Conservation (phyloP, 1,140 invertebrate species). For the Thaumetopoea pityocampa region DNA sequence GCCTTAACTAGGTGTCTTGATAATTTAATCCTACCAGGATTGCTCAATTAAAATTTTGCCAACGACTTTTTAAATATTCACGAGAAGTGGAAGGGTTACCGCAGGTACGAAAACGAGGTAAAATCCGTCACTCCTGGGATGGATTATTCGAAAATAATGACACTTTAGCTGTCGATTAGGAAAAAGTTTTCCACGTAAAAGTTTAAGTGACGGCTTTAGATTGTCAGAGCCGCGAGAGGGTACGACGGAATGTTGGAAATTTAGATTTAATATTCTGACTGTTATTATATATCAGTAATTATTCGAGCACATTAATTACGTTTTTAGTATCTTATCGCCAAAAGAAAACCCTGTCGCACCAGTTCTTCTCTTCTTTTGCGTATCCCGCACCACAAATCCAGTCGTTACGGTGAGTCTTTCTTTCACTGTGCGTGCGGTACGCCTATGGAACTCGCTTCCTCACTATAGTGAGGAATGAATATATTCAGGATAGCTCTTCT, state of each 20-base stretch:
- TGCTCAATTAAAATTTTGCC: slow-evolving; percentile 72
- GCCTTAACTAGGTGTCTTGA: slow-evolving; percentile 73
- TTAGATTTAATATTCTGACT: neutral
- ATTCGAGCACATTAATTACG: too few relatives aligned
- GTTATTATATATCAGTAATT: too few relatives aligned
- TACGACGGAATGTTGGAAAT: neutral
- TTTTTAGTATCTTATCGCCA: too few relatives aligned
- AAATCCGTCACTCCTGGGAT: slow-evolving; percentile 59
- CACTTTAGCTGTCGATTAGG: slow-evolving; percentile 67
- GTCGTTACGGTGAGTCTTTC: too few relatives aligned
- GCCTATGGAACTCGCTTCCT: too few relatives aligned
- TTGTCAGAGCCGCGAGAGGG: slow-evolving; percentile 10
- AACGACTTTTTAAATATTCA: slow-evolving; percentile 76
- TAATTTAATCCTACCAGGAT: slow-evolving; percentile 73
- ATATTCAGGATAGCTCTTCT: too few relatives aligned
- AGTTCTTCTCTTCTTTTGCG: too few relatives aligned
- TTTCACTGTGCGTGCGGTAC: too few relatives aligned
- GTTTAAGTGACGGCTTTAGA: slow-evolving; percentile 32
- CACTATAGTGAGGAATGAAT: too few relatives aligned
- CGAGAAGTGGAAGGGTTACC: slow-evolving; percentile 52
- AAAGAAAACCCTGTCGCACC: too few relatives aligned
- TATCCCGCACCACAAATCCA: too few relatives aligned
- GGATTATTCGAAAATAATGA: slow-evolving; percentile 61
- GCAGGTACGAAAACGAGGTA: slow-evolving; percentile 56
- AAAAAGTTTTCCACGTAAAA: slow-evolving; percentile 55